Base-by-base conservation (phyloP, 2,113 vertebrate species). In the Nyctereutes procyonoides region DNA sequence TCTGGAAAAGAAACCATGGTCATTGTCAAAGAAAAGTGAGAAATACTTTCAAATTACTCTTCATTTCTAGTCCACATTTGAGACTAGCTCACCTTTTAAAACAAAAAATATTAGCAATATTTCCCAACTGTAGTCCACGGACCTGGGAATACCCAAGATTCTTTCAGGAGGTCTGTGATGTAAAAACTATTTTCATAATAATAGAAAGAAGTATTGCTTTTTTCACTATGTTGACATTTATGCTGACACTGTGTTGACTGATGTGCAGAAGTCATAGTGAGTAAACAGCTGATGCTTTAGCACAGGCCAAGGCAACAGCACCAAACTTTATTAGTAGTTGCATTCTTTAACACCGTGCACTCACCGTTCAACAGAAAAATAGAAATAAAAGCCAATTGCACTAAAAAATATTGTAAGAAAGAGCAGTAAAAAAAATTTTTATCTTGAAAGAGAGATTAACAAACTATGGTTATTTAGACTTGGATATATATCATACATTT, bases 1-100 rank as follows among this genome's bases (percentile, higher is more conserved):
- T 98, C 92, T 97, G 96, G 90, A 90, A 97, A 96, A 92, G 81
- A 77, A 94, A 82, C 43, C 79, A 79, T 43, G 35, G 56, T 96
- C 83, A 51, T 74, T 97, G 89, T 96, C 88, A 92, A 95, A 69
- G 82, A n/a, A 97, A 88, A 96, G 51, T 43, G 43, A 73, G 69
- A 77, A 24, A 10, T 87, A 30, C 48, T 85, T 69, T 91, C n/a
- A 35, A 93, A 89, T 88, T 86, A 43, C 1, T 0, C 43, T 74
- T 89, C 79, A 95, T 55, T 13, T 38, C 24, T 93, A 73, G 43
- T 90, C 82, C 88, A 35, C 8, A 76, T 8, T n/a, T 80, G 73
- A 95, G 80, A 43, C 62, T 56, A 93, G 3, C 4, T 90, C 28
- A 86, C 76, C 62, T 93, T 80, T 63, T 55, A 91, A 97, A 95